Evolutionary conservation across 37 sponge, comb jelly and placozoan species (phyloP).

Genomic region (Petrosia ficiformis): DNA sequence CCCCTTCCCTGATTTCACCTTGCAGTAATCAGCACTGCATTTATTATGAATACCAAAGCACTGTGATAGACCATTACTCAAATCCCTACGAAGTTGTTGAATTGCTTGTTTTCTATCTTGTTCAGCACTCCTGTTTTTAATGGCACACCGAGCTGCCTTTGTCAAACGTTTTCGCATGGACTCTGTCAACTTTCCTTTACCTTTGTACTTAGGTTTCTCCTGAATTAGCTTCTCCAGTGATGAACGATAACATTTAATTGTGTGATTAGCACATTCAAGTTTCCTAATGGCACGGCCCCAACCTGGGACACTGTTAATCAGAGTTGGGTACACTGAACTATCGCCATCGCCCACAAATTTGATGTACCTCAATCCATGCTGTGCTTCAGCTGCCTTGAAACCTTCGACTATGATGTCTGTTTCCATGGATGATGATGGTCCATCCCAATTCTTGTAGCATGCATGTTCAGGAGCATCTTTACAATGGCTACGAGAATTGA

Average conservation of each 20-base stretch:
- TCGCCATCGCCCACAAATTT: conserved; percentile 35
- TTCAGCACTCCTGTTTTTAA: conserved; percentile 27
- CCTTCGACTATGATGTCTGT: conserved; percentile 51
- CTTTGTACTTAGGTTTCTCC: conserved; percentile 40
- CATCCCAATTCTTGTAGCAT: conserved; percentile 31
- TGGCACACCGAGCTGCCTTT: conserved; percentile 39
- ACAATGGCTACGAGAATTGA: too few relatives aligned
- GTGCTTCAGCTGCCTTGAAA: conserved; percentile 23
- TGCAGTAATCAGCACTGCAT: too few relatives aligned
- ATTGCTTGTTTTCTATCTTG: conserved; percentile 15
- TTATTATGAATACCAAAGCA: conserved; percentile 23
- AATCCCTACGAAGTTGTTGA: conserved; percentile 9
- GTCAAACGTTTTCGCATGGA: conserved; percentile 15
- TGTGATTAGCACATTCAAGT: conserved; percentile 56
- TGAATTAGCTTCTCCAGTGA: conserved; percentile 36
- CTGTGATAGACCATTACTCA: conserved; percentile 36
- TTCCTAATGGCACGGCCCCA: conserved; percentile 39
- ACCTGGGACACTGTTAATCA: conserved; percentile 18
- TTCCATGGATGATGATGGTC: conserved; percentile 42
- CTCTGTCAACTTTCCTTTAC: conserved; percentile 25
- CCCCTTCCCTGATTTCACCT: background rate
- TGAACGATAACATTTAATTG: conserved; percentile 40
- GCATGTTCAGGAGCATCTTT: background rate
- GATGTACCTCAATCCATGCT: conserved; percentile 39
- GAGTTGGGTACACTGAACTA: conserved; percentile 33